Conservation (phyloP, 2,113 vertebrate genomes). For the Peromyscus californicus region DNA sequence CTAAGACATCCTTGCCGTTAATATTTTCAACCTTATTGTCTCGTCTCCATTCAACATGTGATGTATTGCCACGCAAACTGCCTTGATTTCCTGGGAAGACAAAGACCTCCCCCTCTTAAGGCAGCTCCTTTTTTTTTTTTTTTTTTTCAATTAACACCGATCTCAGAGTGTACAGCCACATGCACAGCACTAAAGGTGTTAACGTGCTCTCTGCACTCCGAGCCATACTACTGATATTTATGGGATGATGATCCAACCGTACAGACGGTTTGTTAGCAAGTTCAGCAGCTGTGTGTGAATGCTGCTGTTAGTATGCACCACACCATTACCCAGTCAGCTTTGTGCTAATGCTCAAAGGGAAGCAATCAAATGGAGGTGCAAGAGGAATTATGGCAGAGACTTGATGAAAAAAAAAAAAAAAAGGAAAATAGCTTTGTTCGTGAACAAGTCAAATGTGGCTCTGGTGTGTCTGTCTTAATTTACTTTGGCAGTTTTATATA, state of each 20-base stretch:
- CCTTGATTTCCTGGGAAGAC: slow-evolving; percentile 44
- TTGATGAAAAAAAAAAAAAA: background rate
- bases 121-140: background rate
- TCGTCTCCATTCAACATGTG: background rate
- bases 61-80: background rate
- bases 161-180: background rate
- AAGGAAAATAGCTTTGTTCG: background rate
- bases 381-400: background rate
- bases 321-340: background rate
- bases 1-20: background rate
- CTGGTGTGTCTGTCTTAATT: too few relatives aligned
- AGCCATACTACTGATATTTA: slow-evolving; percentile 63
- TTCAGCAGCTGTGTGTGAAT: slow-evolving; percentile 28
- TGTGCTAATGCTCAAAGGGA: slow-evolving; percentile 12
- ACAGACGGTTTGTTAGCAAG: slow-evolving; percentile 13
- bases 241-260: background rate
- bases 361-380: background rate
- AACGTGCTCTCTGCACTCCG: background rate
- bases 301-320: background rate
- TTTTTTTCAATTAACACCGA: slow-evolving; percentile 52
- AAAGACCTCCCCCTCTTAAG: slow-evolving; percentile 17
- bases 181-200: slow-evolving; percentile 36
- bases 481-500: background rate
- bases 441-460: background rate
- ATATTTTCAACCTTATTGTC: background rate